phyloP scores from a whole-genome alignment of 2,113 vertebrate species.

The Hippopotamus amphibius region DNA sequence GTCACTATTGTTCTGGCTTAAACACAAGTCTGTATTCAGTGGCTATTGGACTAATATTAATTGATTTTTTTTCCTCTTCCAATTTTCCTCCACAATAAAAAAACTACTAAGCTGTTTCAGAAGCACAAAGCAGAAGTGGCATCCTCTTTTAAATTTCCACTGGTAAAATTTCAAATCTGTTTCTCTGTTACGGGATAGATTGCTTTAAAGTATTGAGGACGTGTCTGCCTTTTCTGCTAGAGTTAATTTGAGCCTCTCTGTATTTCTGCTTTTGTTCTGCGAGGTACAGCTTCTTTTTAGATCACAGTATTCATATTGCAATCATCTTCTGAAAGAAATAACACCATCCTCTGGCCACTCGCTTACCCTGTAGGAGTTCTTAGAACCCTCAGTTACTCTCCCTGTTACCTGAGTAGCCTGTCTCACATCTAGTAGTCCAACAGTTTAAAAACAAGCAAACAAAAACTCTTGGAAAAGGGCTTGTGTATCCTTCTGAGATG shows the following conservation, averaged over 20 bases:
- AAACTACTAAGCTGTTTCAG: conserved; percentile 29
- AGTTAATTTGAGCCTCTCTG: conserved; percentile 27
- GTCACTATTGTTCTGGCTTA: conserved; percentile 59
- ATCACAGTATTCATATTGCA: background rate
- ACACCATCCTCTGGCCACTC: background rate
- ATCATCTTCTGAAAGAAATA: conserved; percentile 47
- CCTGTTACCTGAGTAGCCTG: background rate
- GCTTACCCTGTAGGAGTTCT: background rate
- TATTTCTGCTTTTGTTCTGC: conserved; percentile 25
- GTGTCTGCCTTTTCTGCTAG: background rate
- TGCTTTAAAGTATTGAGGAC: conserved; percentile 43
- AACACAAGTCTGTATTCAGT: background rate
- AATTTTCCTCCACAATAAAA: conserved; percentile 27
- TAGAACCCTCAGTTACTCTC: background rate
- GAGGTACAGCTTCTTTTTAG: conserved; percentile 33
- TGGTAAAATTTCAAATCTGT: conserved; percentile 49
- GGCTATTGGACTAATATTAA: conserved; percentile 53
- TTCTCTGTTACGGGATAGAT: background rate
- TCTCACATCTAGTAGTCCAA: background rate
- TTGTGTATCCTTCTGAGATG: background rate
- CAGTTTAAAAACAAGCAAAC: conserved; percentile 32
- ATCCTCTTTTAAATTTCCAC: conserved; percentile 46
- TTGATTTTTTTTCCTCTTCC: conserved; percentile 53
- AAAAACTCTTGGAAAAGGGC: background rate
- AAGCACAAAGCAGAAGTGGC: conserved; percentile 42